A percentile compares a stretch with the other conserved stretches of the same genome.
These are phyloP conservation scores for Thereva nobilitata DNA, from an alignment of 2,888 invertebrate species.

Conservation along the genomic window DNA sequence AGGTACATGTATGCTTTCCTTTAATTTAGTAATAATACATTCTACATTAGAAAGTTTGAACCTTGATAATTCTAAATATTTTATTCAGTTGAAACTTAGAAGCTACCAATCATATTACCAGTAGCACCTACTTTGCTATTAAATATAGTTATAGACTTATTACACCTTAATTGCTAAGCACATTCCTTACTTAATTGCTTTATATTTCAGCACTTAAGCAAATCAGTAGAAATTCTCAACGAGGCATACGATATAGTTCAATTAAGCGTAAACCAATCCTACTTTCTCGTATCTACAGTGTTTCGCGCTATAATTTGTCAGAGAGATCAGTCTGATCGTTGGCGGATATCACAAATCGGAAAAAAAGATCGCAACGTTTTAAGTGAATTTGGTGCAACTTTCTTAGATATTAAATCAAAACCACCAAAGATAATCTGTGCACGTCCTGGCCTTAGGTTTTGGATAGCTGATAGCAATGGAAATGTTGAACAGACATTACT, in stretches of 20 bases:
- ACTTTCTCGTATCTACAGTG: constrained; percentile 79
- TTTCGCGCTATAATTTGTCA: constrained; percentile 81
- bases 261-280: constrained; percentile 74
- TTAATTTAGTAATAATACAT: too few species aligned
- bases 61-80: too few species aligned
- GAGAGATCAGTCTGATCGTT: constrained; percentile 62
- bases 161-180: too few species aligned
- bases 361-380: constrained; percentile 82
- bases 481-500: constrained; percentile 82
- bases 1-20: too few species aligned
- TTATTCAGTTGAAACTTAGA: too few species aligned
- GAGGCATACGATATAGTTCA: constrained; percentile 86
- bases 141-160: too few species aligned
- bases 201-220: constrained; percentile 72
- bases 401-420: constrained; percentile 51
- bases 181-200: too few species aligned
- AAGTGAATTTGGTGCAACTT: constrained; percentile 68
- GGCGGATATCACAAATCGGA: constrained; percentile 79
- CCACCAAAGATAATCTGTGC: constrained; percentile 65
- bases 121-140: too few species aligned
- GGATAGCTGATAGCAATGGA: constrained; percentile 77
- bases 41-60: too few species aligned
- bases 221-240: constrained; percentile 79
- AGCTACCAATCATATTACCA: too few species aligned
- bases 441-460: constrained; percentile 81